Percentiles rank a stretch among this genome's conserved stretches.
phyloP scores from a whole-genome alignment of 1,140 invertebrate species.

The Atopsyche davidsoni region DNA sequence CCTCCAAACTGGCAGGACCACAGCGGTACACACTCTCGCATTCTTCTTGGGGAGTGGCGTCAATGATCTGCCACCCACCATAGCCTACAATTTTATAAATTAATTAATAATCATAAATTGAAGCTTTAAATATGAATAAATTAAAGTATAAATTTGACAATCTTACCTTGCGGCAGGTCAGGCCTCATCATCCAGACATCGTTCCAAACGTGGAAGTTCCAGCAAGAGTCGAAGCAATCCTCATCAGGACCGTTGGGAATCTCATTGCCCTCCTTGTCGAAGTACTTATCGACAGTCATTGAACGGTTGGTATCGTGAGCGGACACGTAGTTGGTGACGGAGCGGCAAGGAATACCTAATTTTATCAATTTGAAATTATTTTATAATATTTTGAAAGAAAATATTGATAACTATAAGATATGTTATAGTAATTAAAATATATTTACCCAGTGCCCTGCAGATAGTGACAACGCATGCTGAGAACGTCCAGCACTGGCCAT shows the following conservation, averaged over 20 bases:
- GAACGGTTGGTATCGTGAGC: slow-evolving; percentile 70
- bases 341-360: slow-evolving; percentile 64
- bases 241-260: slow-evolving; percentile 56
- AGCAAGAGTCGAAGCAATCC: slow-evolving; percentile 55
- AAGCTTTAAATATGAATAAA: neutral
- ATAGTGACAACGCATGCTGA: slow-evolving; percentile 65
- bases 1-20: slow-evolving; percentile 65
- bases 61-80: slow-evolving; percentile 75
- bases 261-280: slow-evolving; percentile 56
- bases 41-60: slow-evolving; percentile 71
- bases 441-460: slow-evolving; percentile 51
- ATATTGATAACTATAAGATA: neutral
- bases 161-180: slow-evolving; percentile 58
- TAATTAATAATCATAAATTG: neutral
- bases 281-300: slow-evolving; percentile 66
- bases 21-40: slow-evolving; percentile 61
- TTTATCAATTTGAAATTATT: slow-evolving; percentile 36
- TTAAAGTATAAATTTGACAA: slow-evolving; percentile 3
- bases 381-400: too few relatives aligned
- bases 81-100: slow-evolving; percentile 46
- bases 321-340: slow-evolving; percentile 71
- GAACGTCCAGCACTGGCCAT: slow-evolving; percentile 80
- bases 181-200: slow-evolving; percentile 76
- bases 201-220: slow-evolving; percentile 85
- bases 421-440: slow-evolving; percentile 27